Percentiles rank a stretch among this genome's conserved stretches.
These are phyloP conservation scores for Amiota communis DNA, from an alignment of 2,888 invertebrate species.

Conservation along the genomic window DNA sequence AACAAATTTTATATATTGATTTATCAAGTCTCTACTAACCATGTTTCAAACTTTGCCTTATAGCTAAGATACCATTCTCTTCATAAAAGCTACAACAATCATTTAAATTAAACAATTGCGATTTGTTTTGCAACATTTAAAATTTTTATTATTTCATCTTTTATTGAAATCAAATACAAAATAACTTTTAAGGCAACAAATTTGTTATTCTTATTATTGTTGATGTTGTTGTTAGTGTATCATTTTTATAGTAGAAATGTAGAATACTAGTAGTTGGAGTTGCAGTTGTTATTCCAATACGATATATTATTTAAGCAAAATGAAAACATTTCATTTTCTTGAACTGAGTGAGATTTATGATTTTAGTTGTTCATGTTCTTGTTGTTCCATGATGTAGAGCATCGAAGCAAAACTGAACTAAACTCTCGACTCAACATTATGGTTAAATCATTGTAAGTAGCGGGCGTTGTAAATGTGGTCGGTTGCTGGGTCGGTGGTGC, in stretches of 20 bases:
- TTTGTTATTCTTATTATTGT: conserved; percentile 7
- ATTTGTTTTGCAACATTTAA: too few relatives aligned
- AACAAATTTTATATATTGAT: too few relatives aligned
- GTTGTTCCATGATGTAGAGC: conserved; percentile 1
- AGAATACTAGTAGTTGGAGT: too few relatives aligned
- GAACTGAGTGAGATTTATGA: conserved; percentile 13
- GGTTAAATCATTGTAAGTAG: conserved; percentile 3
- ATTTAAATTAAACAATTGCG: too few relatives aligned
- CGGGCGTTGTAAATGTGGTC: not conserved
- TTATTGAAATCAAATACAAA: conserved; percentile 12
- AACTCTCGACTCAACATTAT: not conserved
- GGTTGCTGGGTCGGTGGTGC: not conserved
- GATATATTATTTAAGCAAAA: not conserved
- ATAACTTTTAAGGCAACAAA: not conserved
- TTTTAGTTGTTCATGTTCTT: conserved; percentile 1
- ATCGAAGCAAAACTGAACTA: not conserved
- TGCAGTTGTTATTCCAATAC: too few relatives aligned
- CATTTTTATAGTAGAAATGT: too few relatives aligned
- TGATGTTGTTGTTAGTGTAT: not conserved
- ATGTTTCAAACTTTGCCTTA: too few relatives aligned
- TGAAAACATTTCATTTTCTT: conserved; percentile 15
- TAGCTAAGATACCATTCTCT: too few relatives aligned
- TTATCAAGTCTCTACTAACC: too few relatives aligned
- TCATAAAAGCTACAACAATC: too few relatives aligned
- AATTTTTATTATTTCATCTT: too few relatives aligned